Evolutionary conservation across 2,113 vertebrate species (phyloP), one percentile per base, ranked within the genome.

Genomic region (Chaetodon trifascialis): DNA sequence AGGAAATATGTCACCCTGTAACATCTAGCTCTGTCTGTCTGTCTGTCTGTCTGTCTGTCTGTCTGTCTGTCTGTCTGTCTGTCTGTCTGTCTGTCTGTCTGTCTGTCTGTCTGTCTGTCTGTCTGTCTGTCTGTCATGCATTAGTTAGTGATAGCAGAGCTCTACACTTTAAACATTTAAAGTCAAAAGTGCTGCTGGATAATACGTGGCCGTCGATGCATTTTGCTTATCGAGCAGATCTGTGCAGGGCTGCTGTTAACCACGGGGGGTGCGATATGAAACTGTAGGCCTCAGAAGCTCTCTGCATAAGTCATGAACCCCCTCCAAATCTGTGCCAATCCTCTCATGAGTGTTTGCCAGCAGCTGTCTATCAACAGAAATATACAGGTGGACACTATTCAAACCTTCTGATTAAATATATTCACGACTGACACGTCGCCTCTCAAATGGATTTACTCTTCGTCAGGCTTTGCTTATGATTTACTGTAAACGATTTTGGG

Each of bases 201-300:
- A 74, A 73, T 54, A 74, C n/a, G n/a, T n/a, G n/a, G 73, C 81
- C 84, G 84, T 44, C 42, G 72, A 74, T 84, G 78, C 34, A 80
- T 87, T 89, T 86, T 91, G 83, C 88, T 83, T 87, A 86, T 87
- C 55, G 44, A 44, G 79, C 81, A 76, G 81, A 80, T 88, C 52
- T 10, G 62, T n/a, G n/a, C n/a, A n/a, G n/a, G n/a, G n/a, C n/a
- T n/a, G n/a, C n/a, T n/a, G n/a, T n/a, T n/a, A n/a, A n/a, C n/a
- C n/a, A n/a, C n/a, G n/a, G 73, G n/a, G 77, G 84, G 51, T 64
- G 56, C 16, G 56, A 42, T 73, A 62, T 14, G 34, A 63, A 85
- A 84, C 80, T 76, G 42, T 47, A n/a, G n/a, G n/a, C n/a, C 68
- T 73, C 60, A 16, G 73, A 84, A 47, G 65, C 54, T 64, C 70